Evolutionary conservation across 2,797 vertebrate species (phyloP).

Genomic region (Bradypodion pumilum): DNA sequence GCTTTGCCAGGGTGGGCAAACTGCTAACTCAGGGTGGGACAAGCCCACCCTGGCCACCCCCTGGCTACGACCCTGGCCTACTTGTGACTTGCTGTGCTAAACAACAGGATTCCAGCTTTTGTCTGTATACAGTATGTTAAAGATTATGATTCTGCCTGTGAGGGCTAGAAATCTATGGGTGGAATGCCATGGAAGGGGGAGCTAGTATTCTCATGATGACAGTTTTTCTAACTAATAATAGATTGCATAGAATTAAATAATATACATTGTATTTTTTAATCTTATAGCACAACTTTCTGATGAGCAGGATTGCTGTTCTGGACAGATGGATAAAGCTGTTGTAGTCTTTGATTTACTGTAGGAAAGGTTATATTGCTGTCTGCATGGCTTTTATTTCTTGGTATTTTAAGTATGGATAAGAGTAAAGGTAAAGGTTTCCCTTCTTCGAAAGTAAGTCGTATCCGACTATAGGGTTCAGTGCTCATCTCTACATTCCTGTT

Average conservation of each 20-base stretch:
- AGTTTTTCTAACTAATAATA: neutral
- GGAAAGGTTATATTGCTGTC: neutral
- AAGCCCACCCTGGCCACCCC: too few species aligned
- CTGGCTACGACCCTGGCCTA: too few species aligned
- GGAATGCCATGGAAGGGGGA: too few species aligned
- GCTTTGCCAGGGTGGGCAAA: too few species aligned
- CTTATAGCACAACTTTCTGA: neutral
- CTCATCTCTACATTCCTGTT: too few species aligned
- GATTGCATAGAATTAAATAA: neutral
- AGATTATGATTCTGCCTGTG: neutral
- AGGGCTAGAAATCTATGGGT: neutral
- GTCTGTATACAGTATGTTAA: neutral
- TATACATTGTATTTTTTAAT: neutral
- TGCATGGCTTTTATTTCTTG: neutral
- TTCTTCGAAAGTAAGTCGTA: too few species aligned
- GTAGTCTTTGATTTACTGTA: neutral
- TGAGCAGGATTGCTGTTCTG: neutral
- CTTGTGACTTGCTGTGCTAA: too few species aligned
- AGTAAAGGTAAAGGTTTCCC: too few species aligned
- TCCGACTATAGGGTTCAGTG: too few species aligned
- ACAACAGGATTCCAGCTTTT: too few species aligned
- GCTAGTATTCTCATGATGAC: neutral
- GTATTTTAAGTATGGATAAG: neutral
- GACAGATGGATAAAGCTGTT: neutral
- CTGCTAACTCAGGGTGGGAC: too few species aligned